Evolutionary conservation across 2,888 invertebrate species (phyloP), one percentile per base, ranked within the genome.

Genomic region (Dynastes grantii): DNA sequence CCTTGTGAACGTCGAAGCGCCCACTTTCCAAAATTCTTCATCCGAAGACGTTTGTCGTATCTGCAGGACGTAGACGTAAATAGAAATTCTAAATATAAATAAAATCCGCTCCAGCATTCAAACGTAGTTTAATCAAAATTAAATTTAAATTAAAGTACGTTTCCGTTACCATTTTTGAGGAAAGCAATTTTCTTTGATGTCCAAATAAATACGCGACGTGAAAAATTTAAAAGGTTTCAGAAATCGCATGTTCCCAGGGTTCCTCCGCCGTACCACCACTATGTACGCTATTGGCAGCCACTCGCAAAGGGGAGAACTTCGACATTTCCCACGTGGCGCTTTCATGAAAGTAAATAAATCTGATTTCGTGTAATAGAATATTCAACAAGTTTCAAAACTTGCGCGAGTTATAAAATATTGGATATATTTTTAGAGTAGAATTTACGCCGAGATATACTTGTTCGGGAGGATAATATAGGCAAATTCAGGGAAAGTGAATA

Each of bases 331-430:
- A 71, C 71, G 58, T 55, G 71, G 55, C 71, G 22, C 58, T 55
- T 71, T 55, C 71, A 55, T 71, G 71, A 49, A 61, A 45, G 73
- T 75, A 75, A 75, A 75, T 75, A 75, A 75, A 75, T 63, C 73
- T 58, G 73, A 75, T 75, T 75, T 75, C 63, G 29, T 27, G 73
- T 75, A 75, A 75, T 75, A 75, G 73, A 75, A 75, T 75, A 75
- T 75, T 61, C 73, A 71, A 71, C 71, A 71, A 71, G 71, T 71
- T 71, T 58, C 58, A 8, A 58, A 71, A 71, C 71, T 71, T 55
- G 16, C 16, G 29, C 53, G 61, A 40, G 37, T 73, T 63, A 75
- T 49, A 75, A 75, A 75, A 75, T 75, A 75, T 75, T 75, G 61
- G 61, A 13, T 45, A 61, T 61, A 75, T 61, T 67, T 22, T 45